Percentiles rank a stretch among this genome's conserved stretches.
These are phyloP conservation scores for Pyxicephalus adspersus DNA, from an alignment of 2,113 vertebrate genomes.

Conservation along the genomic window DNA sequence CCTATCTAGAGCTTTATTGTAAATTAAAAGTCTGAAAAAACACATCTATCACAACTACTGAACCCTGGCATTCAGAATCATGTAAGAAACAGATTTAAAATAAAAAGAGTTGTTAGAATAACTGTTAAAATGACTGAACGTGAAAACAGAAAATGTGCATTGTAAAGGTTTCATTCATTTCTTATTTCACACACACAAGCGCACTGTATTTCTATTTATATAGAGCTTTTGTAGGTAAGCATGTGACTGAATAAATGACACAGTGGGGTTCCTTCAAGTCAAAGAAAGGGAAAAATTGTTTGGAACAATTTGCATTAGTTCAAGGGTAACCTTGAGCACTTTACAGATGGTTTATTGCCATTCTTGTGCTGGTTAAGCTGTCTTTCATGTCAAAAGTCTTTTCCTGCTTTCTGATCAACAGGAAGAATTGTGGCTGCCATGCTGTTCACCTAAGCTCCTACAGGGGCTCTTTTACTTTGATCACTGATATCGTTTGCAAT, in stretches of 20 bases:
- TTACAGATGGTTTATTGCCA: constrained; percentile 85
- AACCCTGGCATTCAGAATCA: not conserved
- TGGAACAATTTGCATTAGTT: constrained; percentile 80
- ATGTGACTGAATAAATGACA: constrained; percentile 75
- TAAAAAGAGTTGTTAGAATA: constrained; percentile 60
- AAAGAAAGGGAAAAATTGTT: constrained; percentile 72
- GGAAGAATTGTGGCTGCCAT: constrained; percentile 79
- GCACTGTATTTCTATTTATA: constrained; percentile 68
- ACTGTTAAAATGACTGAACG: constrained; percentile 56
- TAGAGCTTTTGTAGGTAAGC: constrained; percentile 70
- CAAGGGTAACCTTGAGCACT: constrained; percentile 77
- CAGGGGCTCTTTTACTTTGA: constrained; percentile 79
- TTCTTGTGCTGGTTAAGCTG: constrained; percentile 84
- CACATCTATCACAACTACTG: not conserved
- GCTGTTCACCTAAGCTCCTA: constrained; percentile 76
- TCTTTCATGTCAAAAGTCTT: constrained; percentile 92
- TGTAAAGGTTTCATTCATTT: constrained; percentile 59
- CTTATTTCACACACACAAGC: constrained; percentile 70
- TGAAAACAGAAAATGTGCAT: constrained; percentile 60
- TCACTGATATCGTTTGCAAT: constrained; percentile 85
- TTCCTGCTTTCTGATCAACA: constrained; percentile 89
- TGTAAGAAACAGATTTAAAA: constrained; percentile 3
- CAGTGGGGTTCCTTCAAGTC: constrained; percentile 70
- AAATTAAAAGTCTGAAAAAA: not conserved
- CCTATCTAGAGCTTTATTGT: not conserved